Evolutionary conservation across 2,113 vertebrate genomes (phyloP).

Genomic region (Larimichthys crocea): DNA sequence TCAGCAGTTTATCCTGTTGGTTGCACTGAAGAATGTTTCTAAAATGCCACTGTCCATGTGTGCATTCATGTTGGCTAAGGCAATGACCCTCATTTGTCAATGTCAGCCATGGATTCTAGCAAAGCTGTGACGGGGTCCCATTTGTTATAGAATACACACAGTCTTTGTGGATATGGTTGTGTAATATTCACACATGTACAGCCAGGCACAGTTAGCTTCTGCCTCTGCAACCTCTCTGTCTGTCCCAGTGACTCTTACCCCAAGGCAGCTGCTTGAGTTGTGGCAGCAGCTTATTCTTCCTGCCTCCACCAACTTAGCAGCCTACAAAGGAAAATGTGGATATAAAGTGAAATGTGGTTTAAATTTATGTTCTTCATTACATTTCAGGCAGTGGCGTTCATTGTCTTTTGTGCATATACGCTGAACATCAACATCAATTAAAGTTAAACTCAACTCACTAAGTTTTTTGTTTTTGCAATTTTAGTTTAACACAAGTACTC

Average conservation of each 20-base stretch:
- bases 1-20: constrained; percentile 40
- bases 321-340: neutral
- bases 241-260: constrained; percentile 34
- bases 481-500: neutral
- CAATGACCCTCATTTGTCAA: constrained; percentile 64
- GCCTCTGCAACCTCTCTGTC: constrained; percentile 23
- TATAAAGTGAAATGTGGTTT: constrained; percentile 7
- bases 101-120: constrained; percentile 53
- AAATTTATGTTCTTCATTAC: constrained; percentile 27
- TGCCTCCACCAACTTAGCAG: constrained; percentile 28
- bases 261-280: constrained; percentile 41
- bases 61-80: constrained; percentile 46
- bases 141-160: constrained; percentile 43
- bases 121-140: constrained; percentile 29
- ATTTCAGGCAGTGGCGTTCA: constrained; percentile 3
- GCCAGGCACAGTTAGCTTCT: constrained; percentile 16
- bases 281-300: constrained; percentile 33
- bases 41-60: constrained; percentile 50
- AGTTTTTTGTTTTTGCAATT: neutral
- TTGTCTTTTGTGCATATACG: neutral
- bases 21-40: constrained; percentile 37
- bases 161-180: constrained; percentile 24
- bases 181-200: constrained; percentile 24
- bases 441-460: constrained; percentile 9
- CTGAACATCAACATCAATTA: neutral